Evolutionary conservation across 2,113 vertebrate genomes (phyloP).

Genomic region (Poeciliopsis retropinna): DNA sequence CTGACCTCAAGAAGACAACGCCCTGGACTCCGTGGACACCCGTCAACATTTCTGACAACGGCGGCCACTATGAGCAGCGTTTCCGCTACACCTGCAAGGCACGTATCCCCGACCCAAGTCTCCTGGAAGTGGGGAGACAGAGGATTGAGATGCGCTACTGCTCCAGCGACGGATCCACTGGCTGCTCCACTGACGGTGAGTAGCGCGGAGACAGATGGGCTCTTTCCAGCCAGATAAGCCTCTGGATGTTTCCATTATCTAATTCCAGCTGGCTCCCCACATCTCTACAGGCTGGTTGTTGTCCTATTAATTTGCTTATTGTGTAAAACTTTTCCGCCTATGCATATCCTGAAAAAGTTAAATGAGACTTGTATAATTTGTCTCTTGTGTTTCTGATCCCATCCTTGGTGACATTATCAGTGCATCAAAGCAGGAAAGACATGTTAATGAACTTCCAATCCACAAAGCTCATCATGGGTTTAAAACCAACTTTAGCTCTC

Average conservation of each 20-base stretch:
- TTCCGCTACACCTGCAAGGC: constrained; percentile 98
- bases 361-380: constrained; percentile 25
- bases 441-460: constrained; percentile 69
- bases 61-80: constrained; percentile 94
- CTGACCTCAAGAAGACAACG: constrained; percentile 96
- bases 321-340: constrained; percentile 21
- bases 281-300: constrained; percentile 34
- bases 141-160: constrained; percentile 98
- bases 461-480: constrained; percentile 55
- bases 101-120: constrained; percentile 86
- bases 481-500: constrained; percentile 27
- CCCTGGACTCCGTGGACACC: constrained; percentile 98
- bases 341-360: constrained; percentile 33
- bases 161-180: constrained; percentile 92
- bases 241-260: constrained; percentile 35
- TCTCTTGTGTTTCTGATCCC: constrained; percentile 15
- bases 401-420: constrained; percentile 38
- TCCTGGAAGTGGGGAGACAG: constrained; percentile 94
- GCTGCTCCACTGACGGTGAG: constrained; percentile 95
- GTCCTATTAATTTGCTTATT: constrained; percentile 20
- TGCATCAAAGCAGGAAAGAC: constrained; percentile 40
- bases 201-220: constrained; percentile 33
- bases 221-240: constrained; percentile 29
- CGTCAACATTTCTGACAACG: constrained; percentile 96
- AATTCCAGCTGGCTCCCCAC: constrained; percentile 28